phyloP scores from a whole-genome alignment of 1,140 invertebrate species.

The Mactra quadrangularis region DNA sequence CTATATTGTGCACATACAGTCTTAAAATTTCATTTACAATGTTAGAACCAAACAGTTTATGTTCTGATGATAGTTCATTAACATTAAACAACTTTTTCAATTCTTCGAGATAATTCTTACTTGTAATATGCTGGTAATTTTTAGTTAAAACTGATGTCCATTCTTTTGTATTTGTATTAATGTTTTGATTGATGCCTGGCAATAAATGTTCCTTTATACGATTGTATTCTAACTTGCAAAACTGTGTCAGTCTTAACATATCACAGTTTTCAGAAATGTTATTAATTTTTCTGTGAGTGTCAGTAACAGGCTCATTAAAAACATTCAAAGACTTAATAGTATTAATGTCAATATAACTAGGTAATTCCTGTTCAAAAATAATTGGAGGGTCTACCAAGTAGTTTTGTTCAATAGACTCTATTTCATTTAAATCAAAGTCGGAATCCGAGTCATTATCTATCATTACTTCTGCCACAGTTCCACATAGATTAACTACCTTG shows the following conservation, averaged over 20 bases:
- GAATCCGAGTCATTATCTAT: not conserved
- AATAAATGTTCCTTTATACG: not conserved
- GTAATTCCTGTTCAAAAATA: not conserved
- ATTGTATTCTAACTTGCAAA: not conserved
- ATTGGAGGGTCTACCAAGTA: not conserved
- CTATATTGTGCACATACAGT: not conserved
- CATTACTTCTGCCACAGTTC: not conserved
- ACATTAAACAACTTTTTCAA: slow-evolving; percentile 6
- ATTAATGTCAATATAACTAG: not conserved
- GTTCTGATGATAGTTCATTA: slow-evolving; percentile 18
- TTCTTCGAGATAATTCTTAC: not conserved
- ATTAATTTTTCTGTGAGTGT: not conserved
- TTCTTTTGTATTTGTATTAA: not conserved
- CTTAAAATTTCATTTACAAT: not conserved
- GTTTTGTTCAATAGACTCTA: not conserved
- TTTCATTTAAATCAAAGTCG: not conserved
- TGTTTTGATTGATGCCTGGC: not conserved
- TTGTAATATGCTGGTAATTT: not conserved
- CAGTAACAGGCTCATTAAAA: not conserved
- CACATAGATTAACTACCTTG: not conserved
- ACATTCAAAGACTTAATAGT: not conserved
- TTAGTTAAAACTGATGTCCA: slow-evolving; percentile 4
- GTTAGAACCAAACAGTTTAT: not conserved
- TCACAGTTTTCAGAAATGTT: not conserved
- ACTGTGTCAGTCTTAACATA: not conserved